These are phyloP conservation scores for Ariolimax columbianus DNA, from an alignment of 2,888 invertebrate species.

Conservation along the genomic window DNA sequence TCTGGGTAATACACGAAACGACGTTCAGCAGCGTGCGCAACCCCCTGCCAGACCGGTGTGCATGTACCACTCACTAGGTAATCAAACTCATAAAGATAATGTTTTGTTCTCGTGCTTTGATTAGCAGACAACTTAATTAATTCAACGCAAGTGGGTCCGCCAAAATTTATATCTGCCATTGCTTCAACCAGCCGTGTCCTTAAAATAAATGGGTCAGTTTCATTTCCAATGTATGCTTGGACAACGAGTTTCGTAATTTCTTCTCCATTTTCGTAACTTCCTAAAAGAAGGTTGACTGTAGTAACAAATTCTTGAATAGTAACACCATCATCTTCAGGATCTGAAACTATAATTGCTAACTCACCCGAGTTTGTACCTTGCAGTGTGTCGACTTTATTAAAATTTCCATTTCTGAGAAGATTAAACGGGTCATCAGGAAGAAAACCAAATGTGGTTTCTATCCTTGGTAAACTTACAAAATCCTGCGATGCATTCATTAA, in stretches of 20 bases:
- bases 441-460: conserved; percentile 45
- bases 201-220: too few relatives aligned
- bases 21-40: background rate
- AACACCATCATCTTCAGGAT: conserved; percentile 26
- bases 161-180: too few relatives aligned
- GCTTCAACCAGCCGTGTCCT: too few relatives aligned
- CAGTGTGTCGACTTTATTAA: conserved; percentile 28
- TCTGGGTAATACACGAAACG: too few relatives aligned
- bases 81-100: too few relatives aligned
- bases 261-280: background rate
- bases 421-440: conserved; percentile 28
- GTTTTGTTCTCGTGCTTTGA: background rate
- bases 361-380: conserved; percentile 10
- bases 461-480: background rate
- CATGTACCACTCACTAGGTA: too few relatives aligned
- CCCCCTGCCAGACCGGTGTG: conserved; percentile 1
- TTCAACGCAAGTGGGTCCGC: too few relatives aligned
- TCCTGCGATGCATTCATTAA: background rate
- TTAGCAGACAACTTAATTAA: too few relatives aligned
- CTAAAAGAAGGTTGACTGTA: background rate
- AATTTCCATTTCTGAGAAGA: background rate
- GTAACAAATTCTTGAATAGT: conserved; percentile 12
- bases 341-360: background rate
- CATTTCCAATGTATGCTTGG: background rate
- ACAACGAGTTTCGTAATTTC: background rate